Evolutionary conservation across 1,140 invertebrate species (phyloP), one percentile per base, ranked within the genome.

Genomic region (Cotesia glomerata): DNA sequence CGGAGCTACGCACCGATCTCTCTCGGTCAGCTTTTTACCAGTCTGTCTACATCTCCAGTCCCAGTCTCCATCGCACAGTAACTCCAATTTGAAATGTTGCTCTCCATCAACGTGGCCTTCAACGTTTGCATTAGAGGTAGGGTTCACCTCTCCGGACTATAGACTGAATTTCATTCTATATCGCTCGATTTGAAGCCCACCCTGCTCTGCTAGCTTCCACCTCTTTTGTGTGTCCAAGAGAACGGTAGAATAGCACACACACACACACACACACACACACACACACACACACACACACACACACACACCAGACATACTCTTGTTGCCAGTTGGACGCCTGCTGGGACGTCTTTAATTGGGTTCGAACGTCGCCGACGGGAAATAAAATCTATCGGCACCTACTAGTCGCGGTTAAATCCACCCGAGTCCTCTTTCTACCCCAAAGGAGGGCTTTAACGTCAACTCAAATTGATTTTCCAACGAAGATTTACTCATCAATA

Each of bases 301-400:
- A n/a, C 11, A 45, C 39, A 45, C 39, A 45, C 11, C 7, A 45
- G 39, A 45, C 5, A 45, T 45, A 45, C 39, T 45, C 39, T 45
- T 45, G 39, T 45, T 45, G 39, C 39, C 63, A 39, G 69, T 72
- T 77, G 78, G 76, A 78, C 78, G 80, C 77, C 82, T 83, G 79
- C 78, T 82, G 84, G 84, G 84, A 85, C 81, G 78, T 86, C 85
- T 87, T 86, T 87, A 87, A 87, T 86, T 87, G 84, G 81, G 83
- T 86, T 85, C 81, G 77, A 45, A 45, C 83, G 77, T 84, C 79
- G 83, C 73, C 67, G 65, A 63, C 63, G 69, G 76, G 75, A 76
- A 81, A 81, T 82, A 81, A 84, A 85, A 81, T 76, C 73, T 78
- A 79, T 80, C 75, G 76, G 18, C 56, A 18, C 56, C 56, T 61